These are phyloP conservation scores for Drosophila repleta DNA, from an alignment of 1,140 invertebrate genomes.

Conservation along the genomic window DNA sequence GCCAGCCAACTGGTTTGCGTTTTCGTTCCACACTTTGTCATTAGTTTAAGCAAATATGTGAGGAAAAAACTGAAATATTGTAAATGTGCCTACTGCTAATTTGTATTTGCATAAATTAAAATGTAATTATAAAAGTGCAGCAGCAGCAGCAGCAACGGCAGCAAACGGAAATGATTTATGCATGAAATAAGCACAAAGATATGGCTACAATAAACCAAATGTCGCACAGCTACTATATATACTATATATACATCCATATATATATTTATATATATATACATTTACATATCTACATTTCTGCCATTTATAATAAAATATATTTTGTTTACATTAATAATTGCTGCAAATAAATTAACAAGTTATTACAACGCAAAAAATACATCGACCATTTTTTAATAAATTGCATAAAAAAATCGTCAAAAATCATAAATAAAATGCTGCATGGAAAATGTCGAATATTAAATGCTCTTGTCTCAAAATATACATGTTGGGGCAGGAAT, in stretches of 20 bases:
- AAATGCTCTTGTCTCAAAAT: background rate
- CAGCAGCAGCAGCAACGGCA: constrained; percentile 29
- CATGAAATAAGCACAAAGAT: constrained; percentile 69
- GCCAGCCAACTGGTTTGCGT: constrained; percentile 16
- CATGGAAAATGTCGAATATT: background rate
- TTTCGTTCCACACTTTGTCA: constrained; percentile 48
- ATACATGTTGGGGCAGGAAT: no score
- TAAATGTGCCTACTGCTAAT: constrained; percentile 52
- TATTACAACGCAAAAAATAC: constrained; percentile 44
- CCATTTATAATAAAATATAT: constrained; percentile 47
- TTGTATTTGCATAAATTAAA: constrained; percentile 82
- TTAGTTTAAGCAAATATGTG: constrained; percentile 67
- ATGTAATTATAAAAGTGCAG: constrained; percentile 77
- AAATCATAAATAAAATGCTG: background rate
- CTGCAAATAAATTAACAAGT: constrained; percentile 78
- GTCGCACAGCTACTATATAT: constrained; percentile 32
- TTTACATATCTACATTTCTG: constrained; percentile 33
- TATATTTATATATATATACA: constrained; percentile 15
- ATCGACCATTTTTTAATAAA: background rate
- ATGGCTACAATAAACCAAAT: constrained; percentile 60
- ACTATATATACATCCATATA: constrained; percentile 28
- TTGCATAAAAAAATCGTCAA: constrained; percentile 22
- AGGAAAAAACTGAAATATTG: constrained; percentile 3
- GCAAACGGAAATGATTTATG: constrained; percentile 74
- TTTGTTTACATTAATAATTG: constrained; percentile 79